A percentile compares a stretch with the other conserved stretches of the same genome.
These are phyloP conservation scores for Cygnus buccinator DNA, from an alignment of 2,113 vertebrate genomes.

Conservation along the genomic window DNA sequence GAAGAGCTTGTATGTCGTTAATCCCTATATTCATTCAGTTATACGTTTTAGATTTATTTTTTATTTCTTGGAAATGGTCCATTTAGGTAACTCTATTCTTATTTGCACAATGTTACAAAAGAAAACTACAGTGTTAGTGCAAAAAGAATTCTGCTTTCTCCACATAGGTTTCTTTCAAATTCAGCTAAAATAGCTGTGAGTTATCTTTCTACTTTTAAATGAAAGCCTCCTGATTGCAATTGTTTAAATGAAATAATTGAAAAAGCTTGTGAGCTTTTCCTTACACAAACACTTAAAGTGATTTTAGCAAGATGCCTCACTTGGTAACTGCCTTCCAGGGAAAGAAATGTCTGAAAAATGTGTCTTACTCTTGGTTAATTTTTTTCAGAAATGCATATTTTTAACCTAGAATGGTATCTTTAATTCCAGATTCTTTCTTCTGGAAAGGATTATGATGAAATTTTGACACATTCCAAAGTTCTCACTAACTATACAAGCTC, in stretches of 20 bases:
- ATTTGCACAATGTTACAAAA: not conserved
- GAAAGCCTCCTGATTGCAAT: not conserved
- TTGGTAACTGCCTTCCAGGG: not conserved
- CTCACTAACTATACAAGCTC: not conserved
- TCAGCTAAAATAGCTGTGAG: not conserved
- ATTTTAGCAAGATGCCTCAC: not conserved
- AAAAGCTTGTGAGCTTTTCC: not conserved
- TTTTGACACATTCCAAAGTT: not conserved
- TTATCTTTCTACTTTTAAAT: not conserved
- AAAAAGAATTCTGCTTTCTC: not conserved
- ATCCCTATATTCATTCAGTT: not conserved
- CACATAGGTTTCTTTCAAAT: not conserved
- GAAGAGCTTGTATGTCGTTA: not conserved
- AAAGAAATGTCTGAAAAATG: not conserved
- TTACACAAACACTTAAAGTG: not conserved
- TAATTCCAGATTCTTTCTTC: not conserved
- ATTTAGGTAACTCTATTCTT: not conserved
- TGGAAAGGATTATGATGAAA: not conserved
- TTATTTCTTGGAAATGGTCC: not conserved
- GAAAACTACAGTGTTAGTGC: not conserved
- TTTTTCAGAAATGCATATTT: not conserved
- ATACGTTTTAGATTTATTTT: not conserved
- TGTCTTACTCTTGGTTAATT: not conserved
- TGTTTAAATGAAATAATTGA: not conserved
- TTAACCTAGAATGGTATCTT: not conserved